A percentile compares a stretch with the other conserved stretches of the same genome.
phyloP scores from a whole-genome alignment of 2,113 vertebrate genomes.

The Cyrtonyx montezumae region DNA sequence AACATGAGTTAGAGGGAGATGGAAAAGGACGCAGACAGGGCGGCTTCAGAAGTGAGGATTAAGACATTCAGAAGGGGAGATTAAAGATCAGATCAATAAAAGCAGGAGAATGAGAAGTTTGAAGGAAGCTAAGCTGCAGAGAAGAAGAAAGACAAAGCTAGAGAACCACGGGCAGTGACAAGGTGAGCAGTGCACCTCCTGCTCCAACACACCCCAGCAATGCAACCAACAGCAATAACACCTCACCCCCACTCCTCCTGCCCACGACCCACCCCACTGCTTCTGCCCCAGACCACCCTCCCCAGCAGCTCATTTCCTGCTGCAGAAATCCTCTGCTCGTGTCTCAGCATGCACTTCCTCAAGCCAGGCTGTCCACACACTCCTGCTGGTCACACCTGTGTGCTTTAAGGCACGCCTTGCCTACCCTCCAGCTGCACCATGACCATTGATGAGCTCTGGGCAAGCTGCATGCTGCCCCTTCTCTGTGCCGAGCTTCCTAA shows the following conservation, averaged over 20 bases:
- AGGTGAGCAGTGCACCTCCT: background rate
- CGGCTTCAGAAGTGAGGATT: background rate
- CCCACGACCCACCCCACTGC: rapidly evolving
- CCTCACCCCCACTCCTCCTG: background rate
- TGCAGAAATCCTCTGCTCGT: background rate
- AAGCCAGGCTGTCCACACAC: background rate
- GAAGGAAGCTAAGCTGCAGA: background rate
- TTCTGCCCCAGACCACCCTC: background rate
- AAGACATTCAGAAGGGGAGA: background rate
- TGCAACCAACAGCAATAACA: background rate
- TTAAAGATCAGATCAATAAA: background rate
- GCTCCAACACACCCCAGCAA: background rate
- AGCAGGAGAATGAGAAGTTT: background rate
- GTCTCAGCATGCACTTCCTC: background rate
- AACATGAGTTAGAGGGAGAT: background rate
- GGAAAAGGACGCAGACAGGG: background rate
- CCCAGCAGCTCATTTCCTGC: background rate
- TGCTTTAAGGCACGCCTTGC: rapidly evolving
- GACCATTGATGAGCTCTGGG: background rate
- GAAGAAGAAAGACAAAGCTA: background rate
- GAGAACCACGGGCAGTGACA: background rate
- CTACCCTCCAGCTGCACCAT: rapidly evolving
- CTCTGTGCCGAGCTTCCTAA: rapidly evolving
- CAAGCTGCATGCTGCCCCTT: background rate
- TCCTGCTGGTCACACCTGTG: background rate